Percentiles rank a stretch among this genome's conserved stretches.
Conservation (phyloP, 2,113 vertebrate genomes). For the Oryzias melastigma region DNA sequence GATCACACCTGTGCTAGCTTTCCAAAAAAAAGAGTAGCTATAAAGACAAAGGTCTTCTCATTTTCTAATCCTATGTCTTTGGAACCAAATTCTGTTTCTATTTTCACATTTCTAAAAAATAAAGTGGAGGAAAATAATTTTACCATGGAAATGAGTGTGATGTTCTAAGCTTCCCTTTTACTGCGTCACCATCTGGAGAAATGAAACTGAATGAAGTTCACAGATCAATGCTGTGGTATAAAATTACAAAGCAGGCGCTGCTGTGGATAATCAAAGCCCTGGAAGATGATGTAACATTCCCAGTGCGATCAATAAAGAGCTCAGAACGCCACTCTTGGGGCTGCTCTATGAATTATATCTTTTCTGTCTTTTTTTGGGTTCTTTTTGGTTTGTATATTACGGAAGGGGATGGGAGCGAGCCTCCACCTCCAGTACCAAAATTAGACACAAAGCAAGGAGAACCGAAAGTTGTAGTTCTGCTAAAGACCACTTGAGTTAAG, state of each 20-base stretch:
- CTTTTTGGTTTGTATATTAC: slow-evolving; percentile 27
- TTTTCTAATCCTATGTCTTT: too few relatives aligned
- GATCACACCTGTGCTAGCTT: not conserved
- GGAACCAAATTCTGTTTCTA: too few relatives aligned
- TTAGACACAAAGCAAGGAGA: too few relatives aligned
- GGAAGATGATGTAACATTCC: slow-evolving; percentile 38
- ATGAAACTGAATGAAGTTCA: slow-evolving; percentile 13
- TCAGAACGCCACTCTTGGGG: slow-evolving; percentile 15
- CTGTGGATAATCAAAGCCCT: slow-evolving; percentile 26
- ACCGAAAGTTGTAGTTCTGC: too few relatives aligned
- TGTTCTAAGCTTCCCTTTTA: not conserved
- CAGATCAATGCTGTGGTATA: slow-evolving; percentile 14
- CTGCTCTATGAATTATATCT: slow-evolving; percentile 11
- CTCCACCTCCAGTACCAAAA: too few relatives aligned
- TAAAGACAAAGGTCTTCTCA: too few relatives aligned
- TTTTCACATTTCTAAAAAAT: too few relatives aligned
- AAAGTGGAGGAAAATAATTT: not conserved
- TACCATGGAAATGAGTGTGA: not conserved
- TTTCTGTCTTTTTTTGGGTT: not conserved
- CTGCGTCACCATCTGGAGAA: slow-evolving; percentile 1
- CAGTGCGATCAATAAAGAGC: slow-evolving; percentile 39
- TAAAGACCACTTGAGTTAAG: too few relatives aligned
- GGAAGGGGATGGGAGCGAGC: slow-evolving; percentile 5
- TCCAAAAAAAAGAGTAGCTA: too few relatives aligned
- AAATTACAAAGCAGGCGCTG: slow-evolving; percentile 22